These are phyloP conservation scores for Phoebastria nigripes DNA, from an alignment of 2,797 vertebrate species.

Conservation along the genomic window DNA sequence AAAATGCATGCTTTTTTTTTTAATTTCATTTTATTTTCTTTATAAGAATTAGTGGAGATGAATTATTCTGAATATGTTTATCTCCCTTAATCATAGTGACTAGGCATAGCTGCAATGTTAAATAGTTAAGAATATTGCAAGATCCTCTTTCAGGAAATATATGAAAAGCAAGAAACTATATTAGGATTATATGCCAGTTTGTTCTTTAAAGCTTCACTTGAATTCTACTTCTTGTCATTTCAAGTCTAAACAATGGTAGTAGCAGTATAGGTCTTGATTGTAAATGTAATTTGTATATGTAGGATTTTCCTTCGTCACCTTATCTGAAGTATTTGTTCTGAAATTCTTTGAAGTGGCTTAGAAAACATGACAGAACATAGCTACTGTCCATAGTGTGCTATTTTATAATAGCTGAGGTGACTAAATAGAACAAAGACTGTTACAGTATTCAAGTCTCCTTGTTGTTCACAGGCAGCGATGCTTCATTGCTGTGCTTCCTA, in stretches of 20 bases:
- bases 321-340: conserved; percentile 3
- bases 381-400: not conserved
- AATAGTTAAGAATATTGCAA: not conserved
- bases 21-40: not conserved
- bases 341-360: not conserved
- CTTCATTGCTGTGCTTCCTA: not conserved
- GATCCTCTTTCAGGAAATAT: not conserved
- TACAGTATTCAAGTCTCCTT: not conserved
- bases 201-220: not conserved
- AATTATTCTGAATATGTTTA: not conserved
- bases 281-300: not conserved
- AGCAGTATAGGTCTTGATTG: not conserved
- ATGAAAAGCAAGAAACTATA: not conserved
- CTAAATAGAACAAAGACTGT: not conserved
- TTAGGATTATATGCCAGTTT: not conserved
- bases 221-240: not conserved
- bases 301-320: not conserved
- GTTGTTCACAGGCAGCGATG: not conserved
- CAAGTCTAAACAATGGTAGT: not conserved
- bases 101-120: not conserved
- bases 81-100: not conserved
- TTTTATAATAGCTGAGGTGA: not conserved
- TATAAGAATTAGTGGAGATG: not conserved
- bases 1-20: not conserved
- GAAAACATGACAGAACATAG: not conserved